Conservation (phyloP, 1,140 invertebrate species). For the Homarus americanus region DNA sequence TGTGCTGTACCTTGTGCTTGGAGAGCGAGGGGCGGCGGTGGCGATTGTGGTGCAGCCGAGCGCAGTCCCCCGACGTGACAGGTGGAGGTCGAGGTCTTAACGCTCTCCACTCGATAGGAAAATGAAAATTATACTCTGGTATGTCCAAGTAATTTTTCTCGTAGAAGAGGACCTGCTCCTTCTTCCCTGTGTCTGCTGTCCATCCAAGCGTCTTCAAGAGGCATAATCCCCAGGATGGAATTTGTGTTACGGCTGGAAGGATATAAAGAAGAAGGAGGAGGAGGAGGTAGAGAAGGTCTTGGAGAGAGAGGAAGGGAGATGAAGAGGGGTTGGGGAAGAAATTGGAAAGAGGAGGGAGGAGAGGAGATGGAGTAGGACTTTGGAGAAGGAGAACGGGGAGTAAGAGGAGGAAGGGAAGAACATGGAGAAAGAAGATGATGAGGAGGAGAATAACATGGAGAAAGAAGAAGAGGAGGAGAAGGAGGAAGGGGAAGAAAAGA, state of each 20-base stretch:
- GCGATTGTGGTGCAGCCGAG: slow-evolving; percentile 56
- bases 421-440: neutral
- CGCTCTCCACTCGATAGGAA: slow-evolving; percentile 56
- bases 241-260: slow-evolving; percentile 10
- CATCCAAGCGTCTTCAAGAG: slow-evolving; percentile 16
- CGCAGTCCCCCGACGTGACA: slow-evolving; percentile 41
- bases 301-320: neutral
- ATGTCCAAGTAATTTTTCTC: slow-evolving; percentile 21
- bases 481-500: neutral
- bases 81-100: slow-evolving; percentile 48
- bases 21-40: slow-evolving; percentile 8
- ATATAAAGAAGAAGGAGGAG: neutral
- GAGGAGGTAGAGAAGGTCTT: slow-evolving; percentile 13
- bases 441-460: neutral
- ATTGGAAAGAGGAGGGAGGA: neutral
- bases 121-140: slow-evolving; percentile 66
- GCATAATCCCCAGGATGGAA: slow-evolving; percentile 36
- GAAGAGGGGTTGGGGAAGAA: neutral
- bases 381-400: too few species aligned
- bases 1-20: slow-evolving; percentile 34
- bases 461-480: neutral
- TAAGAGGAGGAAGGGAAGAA: too few species aligned
- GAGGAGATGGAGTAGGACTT: neutral
- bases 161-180: too few species aligned
- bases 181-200: neutral